A percentile compares a stretch with the other conserved stretches of the same genome.
phyloP scores from a whole-genome alignment of 2,113 vertebrate genomes.

The Echinops telfairi region DNA sequence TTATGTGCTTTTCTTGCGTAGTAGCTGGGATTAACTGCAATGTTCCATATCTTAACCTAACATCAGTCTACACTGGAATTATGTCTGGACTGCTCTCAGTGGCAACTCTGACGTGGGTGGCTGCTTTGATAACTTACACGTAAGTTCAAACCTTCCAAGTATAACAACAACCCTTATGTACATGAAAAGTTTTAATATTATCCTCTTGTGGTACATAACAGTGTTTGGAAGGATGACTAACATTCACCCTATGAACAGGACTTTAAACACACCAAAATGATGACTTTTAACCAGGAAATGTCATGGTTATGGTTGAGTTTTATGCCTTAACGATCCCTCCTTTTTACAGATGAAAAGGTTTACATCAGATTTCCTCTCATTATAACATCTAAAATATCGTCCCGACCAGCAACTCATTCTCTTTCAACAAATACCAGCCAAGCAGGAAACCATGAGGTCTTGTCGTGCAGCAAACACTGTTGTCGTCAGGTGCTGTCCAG shows the following conservation, averaged over 20 bases:
- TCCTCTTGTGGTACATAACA: constrained; percentile 58
- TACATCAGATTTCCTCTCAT: constrained; percentile 76
- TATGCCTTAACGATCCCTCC: constrained; percentile 19
- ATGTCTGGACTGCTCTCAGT: constrained; percentile 73
- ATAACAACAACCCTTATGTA: constrained; percentile 71
- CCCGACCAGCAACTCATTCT: constrained; percentile 54
- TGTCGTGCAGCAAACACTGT: constrained; percentile 80
- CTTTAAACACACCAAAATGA: constrained; percentile 59
- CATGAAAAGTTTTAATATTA: constrained; percentile 70
- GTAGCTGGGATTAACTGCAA: constrained; percentile 57
- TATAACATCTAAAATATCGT: constrained; percentile 78
- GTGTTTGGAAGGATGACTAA: constrained; percentile 64
- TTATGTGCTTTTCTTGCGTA: constrained; percentile 56
- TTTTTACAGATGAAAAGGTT: constrained; percentile 78
- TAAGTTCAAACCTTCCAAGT: constrained; percentile 74
- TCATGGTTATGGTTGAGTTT: constrained; percentile 39
- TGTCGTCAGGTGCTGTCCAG: neutral
- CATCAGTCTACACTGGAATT: constrained; percentile 70
- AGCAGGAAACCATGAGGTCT: constrained; percentile 80
- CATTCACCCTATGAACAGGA: constrained; percentile 66
- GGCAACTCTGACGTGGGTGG: constrained; percentile 65
- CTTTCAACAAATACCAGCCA: constrained; percentile 28
- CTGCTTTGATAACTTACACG: constrained; percentile 75
- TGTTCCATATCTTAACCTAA: constrained; percentile 63
- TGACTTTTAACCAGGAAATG: constrained; percentile 56